Evolutionary conservation across 53 echinoderm and acorn worm species (phyloP).

Genomic region (Mesocentrotus franciscanus): DNA sequence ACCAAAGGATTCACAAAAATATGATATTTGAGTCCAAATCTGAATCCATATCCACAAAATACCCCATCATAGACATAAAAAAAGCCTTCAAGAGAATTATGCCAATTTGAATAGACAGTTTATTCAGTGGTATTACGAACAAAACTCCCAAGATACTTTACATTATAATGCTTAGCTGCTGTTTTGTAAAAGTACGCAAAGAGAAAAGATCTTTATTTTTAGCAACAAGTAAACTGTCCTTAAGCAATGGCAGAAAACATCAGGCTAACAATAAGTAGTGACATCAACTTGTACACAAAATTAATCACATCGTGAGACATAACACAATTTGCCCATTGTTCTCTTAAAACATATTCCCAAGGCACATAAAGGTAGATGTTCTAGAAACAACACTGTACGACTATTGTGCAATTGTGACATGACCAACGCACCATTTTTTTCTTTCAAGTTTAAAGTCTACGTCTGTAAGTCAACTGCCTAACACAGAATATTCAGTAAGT

Average conservation of each 20-base stretch:
- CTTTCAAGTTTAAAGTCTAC: too few relatives aligned
- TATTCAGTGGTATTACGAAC: background rate
- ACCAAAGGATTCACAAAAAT: background rate
- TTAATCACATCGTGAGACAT: background rate
- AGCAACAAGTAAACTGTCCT: background rate
- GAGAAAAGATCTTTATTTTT: background rate
- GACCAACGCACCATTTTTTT: too few relatives aligned
- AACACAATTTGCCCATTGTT: background rate
- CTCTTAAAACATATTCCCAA: background rate
- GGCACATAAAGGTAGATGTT: background rate
- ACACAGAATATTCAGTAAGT: background rate
- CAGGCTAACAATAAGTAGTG: background rate
- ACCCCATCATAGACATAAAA: background rate
- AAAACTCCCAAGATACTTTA: background rate
- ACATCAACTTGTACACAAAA: background rate
- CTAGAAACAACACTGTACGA: background rate
- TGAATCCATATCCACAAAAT: slow-evolving; percentile 3
- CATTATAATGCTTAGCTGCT: background rate
- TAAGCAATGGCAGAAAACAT: background rate
- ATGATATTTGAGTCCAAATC: background rate
- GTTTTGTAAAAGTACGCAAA: background rate
- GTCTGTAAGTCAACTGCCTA: background rate
- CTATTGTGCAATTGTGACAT: background rate
- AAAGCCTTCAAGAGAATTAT: background rate
- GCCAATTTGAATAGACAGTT: background rate